Percentiles rank a stretch among this genome's conserved stretches.
phyloP scores from a whole-genome alignment of 2,113 vertebrate genomes.

The Camelus dromedarius region DNA sequence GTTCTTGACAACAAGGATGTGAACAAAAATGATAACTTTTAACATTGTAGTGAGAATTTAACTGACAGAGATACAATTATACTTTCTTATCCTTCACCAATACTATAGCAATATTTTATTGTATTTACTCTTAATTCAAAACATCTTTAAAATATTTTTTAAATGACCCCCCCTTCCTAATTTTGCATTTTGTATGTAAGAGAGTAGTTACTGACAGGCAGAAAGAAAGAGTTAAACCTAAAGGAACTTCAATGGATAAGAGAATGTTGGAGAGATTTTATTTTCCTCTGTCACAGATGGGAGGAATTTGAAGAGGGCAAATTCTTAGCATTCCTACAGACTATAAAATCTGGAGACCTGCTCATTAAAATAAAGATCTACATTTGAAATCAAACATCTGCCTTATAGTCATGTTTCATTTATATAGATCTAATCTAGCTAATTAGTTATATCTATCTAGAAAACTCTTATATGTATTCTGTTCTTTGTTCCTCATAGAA shows the following conservation, averaged over 20 bases:
- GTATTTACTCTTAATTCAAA: constrained; percentile 43
- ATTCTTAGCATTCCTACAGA: not conserved
- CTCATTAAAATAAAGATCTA: not conserved
- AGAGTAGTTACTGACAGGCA: not conserved
- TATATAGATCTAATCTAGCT: not conserved
- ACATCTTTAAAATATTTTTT: not conserved
- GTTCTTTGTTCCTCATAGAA: not conserved
- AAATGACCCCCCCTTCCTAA: not conserved
- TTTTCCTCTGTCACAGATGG: not conserved
- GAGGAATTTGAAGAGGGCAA: not conserved
- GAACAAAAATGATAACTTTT: constrained; percentile 6
- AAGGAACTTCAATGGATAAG: fast-evolving
- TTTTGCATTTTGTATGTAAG: not conserved
- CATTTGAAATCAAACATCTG: constrained; percentile 4
- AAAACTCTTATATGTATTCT: not conserved
- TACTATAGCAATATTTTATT: not conserved
- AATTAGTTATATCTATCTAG: not conserved
- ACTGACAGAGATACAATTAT: constrained; percentile 35
- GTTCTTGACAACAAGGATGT: not conserved
- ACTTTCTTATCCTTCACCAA: constrained; percentile 49
- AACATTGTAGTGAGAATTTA: constrained; percentile 18
- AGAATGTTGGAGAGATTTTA: not conserved
- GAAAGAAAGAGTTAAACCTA: not conserved
- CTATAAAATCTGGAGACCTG: not conserved
- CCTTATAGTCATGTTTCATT: not conserved